Conservation (phyloP, 30 jellyfish, hydroid and myxozoan species). For the Hydra vulgaris region DNA sequence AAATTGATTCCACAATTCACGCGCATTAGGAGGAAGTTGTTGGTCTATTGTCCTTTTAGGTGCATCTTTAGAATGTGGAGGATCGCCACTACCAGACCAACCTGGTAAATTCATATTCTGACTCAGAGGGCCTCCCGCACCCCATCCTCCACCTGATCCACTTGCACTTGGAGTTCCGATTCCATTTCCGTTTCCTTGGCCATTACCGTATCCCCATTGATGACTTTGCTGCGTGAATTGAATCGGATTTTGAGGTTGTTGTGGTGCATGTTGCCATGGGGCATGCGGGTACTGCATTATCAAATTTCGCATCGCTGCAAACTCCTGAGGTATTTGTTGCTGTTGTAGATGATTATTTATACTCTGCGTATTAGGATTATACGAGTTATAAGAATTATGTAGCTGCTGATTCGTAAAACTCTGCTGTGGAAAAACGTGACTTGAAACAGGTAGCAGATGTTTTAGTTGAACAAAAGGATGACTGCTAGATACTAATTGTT, state of each 20-base stretch:
- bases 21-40: slow-evolving; percentile 16
- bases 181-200: slow-evolving; percentile 26
- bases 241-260: slow-evolving; percentile 8
- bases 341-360: background rate
- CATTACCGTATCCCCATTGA: slow-evolving; percentile 36
- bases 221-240: slow-evolving; percentile 10
- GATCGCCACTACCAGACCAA: slow-evolving; percentile 27
- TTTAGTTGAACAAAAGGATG: background rate
- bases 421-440: background rate
- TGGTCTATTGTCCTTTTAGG: slow-evolving; percentile 7
- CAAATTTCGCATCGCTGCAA: background rate
- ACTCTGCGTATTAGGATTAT: background rate
- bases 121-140: slow-evolving; percentile 26
- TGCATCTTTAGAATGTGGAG: slow-evolving; percentile 5
- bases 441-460: background rate
- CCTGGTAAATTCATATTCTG: slow-evolving; percentile 19
- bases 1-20: slow-evolving; percentile 15
- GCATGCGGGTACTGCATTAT: background rate
- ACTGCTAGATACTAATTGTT: background rate
- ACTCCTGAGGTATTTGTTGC: background rate
- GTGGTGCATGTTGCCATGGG: background rate
- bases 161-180: slow-evolving; percentile 24
- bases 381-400: background rate
- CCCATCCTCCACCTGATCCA: slow-evolving; percentile 43
- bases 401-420: background rate